phyloP scores from a whole-genome alignment of 2,113 vertebrate species.

The Indri indri region DNA sequence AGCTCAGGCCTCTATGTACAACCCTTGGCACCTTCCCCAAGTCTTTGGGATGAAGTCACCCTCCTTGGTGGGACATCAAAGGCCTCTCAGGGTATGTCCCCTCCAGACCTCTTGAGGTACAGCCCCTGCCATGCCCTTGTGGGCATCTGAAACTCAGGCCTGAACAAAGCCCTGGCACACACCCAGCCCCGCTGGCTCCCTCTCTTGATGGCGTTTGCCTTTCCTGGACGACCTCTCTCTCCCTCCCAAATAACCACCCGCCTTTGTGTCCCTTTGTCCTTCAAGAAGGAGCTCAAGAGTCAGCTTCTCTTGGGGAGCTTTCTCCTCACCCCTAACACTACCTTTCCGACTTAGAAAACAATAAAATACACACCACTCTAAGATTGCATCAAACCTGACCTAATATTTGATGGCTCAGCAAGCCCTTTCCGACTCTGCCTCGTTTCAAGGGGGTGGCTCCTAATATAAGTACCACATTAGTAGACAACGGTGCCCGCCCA shows the following conservation, averaged over 20 bases:
- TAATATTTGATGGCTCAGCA: background rate
- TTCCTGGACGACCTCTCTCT: background rate
- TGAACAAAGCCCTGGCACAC: background rate
- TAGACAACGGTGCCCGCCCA: rapidly evolving
- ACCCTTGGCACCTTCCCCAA: background rate
- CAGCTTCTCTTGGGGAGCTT: background rate
- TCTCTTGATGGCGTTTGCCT: background rate
- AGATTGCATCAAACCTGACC: background rate
- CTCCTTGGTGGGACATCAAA: background rate
- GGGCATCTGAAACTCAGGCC: background rate
- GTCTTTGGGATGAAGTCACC: background rate
- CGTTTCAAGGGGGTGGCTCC: background rate
- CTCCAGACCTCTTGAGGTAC: background rate
- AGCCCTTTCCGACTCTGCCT: background rate
- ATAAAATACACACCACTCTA: background rate
- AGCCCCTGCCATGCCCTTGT: background rate
- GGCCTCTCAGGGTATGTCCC: background rate
- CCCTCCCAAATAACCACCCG: background rate
- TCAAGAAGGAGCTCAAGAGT: background rate
- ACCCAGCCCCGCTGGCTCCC: background rate
- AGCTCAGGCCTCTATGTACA: background rate
- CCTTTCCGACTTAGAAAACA: background rate
- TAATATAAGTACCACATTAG: background rate
- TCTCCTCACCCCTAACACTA: background rate
- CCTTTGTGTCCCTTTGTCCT: background rate